phyloP scores from a whole-genome alignment of 2,113 vertebrate genomes.

The Vulpes vulpes region DNA sequence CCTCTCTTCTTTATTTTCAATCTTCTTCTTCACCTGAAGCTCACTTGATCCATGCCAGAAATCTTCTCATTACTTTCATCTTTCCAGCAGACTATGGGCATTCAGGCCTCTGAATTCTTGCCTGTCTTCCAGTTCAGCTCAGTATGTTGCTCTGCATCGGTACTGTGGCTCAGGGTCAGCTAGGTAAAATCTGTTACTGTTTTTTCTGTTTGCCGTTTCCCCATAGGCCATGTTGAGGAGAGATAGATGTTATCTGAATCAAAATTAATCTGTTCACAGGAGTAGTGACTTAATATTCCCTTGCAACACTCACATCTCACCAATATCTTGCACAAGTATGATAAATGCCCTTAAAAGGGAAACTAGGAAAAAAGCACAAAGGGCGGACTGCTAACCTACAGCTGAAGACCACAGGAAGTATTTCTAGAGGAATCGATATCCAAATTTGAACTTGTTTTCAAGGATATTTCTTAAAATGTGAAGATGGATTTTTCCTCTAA shows the following conservation, averaged over 20 bases:
- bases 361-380: background rate
- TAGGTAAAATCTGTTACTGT: background rate
- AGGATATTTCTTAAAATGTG: background rate
- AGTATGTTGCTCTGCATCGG: background rate
- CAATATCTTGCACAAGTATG: background rate
- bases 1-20: background rate
- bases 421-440: background rate
- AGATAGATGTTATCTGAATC: background rate
- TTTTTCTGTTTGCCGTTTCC: background rate
- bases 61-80: background rate
- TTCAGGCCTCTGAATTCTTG: background rate
- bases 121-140: background rate
- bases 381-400: background rate
- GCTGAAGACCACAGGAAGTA: background rate
- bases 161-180: background rate
- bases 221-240: background rate
- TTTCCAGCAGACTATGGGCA: background rate
- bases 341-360: background rate
- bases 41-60: background rate
- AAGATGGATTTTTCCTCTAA: background rate
- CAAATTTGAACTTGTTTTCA: background rate
- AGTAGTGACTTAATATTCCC: background rate
- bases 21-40: background rate
- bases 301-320: background rate
- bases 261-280: background rate